Evolutionary conservation across 2,888 invertebrate species (phyloP).

Genomic region (Agrenia bidenticulata): DNA sequence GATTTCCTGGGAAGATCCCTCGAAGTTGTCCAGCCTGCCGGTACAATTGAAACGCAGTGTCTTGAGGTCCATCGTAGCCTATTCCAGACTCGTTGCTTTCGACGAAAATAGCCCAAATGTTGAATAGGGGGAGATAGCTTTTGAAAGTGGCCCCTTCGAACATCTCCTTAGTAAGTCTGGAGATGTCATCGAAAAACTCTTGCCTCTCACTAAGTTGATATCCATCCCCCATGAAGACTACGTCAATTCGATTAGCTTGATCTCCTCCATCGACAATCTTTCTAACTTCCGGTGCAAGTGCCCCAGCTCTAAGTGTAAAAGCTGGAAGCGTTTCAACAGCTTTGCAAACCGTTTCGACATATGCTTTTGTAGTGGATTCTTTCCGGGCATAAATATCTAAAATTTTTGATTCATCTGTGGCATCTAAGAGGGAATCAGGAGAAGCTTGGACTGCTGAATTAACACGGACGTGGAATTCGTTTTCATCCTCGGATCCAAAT

Average conservation of each 20-base stretch:
- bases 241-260: conserved; percentile 42
- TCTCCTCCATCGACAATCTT: conserved; percentile 46
- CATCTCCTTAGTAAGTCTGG: conserved; percentile 40
- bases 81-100: conserved; percentile 42
- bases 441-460: conserved; percentile 12
- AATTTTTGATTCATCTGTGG: conserved; percentile 29
- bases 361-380: conserved; percentile 19
- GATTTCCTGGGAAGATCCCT: conserved; percentile 38
- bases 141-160: conserved; percentile 45
- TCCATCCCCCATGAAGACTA: conserved; percentile 51
- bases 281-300: conserved; percentile 35
- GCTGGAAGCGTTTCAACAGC: conserved; percentile 4
- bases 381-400: conserved; percentile 39
- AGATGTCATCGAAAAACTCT: conserved; percentile 36
- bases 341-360: conserved; percentile 32
- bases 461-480: conserved; percentile 26
- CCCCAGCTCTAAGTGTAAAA: conserved; percentile 30
- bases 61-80: conserved; percentile 41
- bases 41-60: conserved; percentile 40
- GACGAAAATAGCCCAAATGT: conserved; percentile 49
- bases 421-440: conserved; percentile 24
- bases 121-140: conserved; percentile 45
- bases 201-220: conserved; percentile 28
- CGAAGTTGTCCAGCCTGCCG: conserved; percentile 39
- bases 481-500: conserved; percentile 26